These are phyloP conservation scores for Centroberyx gerrardi DNA, from an alignment of 2,797 vertebrate genomes.

Conservation along the genomic window DNA sequence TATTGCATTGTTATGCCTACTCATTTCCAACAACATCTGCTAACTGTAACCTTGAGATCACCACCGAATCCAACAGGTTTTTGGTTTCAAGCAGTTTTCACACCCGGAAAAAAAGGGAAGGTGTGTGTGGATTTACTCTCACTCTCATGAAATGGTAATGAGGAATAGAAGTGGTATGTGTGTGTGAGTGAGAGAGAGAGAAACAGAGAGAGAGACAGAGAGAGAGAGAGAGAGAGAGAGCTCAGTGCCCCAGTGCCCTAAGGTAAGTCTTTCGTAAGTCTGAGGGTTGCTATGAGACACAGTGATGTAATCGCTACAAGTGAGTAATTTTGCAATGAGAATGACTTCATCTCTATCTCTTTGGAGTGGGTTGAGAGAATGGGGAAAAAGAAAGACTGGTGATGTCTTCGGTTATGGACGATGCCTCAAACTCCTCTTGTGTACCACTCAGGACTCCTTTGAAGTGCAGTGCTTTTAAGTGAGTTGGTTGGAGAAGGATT, in stretches of 20 bases:
- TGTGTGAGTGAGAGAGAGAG: conserved; percentile 7
- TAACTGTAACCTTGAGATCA: conserved; percentile 38
- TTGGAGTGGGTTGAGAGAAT: conserved; percentile 20
- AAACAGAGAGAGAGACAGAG: conserved; percentile 5
- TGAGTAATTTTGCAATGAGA: conserved; percentile 46
- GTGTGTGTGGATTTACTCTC: conserved; percentile 53
- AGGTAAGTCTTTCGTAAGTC: conserved; percentile 42
- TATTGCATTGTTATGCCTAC: conserved; percentile 27
- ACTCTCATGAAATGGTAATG: conserved; percentile 60
- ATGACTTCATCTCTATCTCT: conserved; percentile 54
- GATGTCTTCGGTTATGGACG: neutral
- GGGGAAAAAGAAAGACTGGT: conserved; percentile 15
- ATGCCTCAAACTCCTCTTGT: neutral
- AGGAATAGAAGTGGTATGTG: conserved; percentile 12
- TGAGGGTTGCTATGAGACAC: conserved; percentile 49
- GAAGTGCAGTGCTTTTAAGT: neutral
- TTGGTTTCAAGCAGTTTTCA: conserved; percentile 27
- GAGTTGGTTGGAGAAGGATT: neutral
- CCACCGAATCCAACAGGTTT: conserved; percentile 32
- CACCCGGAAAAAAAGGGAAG: conserved; percentile 16
- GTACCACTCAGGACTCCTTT: neutral
- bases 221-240: conserved; percentile 2
- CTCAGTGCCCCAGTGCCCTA: conserved; percentile 24
- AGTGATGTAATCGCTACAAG: conserved; percentile 51
- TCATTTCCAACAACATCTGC: conserved; percentile 48